phyloP scores from a whole-genome alignment of 2,888 invertebrate genomes.

The Dryococelus australis region DNA sequence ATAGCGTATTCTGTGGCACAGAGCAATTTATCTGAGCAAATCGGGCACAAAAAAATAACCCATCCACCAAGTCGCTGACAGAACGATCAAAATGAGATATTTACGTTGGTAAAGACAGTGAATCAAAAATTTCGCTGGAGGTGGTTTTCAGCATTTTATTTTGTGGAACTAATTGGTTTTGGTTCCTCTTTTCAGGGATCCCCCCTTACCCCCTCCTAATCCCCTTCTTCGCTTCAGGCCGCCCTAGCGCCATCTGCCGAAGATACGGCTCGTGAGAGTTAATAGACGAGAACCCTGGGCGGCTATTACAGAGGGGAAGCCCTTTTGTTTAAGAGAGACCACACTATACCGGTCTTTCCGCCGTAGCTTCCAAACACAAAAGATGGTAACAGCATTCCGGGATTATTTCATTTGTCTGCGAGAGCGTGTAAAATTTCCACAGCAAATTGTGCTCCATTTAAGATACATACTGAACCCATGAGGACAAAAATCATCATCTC shows the following conservation, averaged over 20 bases:
- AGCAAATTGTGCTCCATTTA: not conserved
- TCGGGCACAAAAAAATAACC: not conserved
- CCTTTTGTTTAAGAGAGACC: no score
- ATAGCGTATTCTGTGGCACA: no score
- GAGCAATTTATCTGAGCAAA: conserved; percentile 4
- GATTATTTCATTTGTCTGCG: not conserved
- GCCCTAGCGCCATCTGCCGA: not conserved
- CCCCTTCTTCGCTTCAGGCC: not conserved
- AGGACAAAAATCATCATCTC: no score
- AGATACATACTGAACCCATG: no score
- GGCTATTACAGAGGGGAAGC: no score
- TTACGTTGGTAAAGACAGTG: conserved; percentile 17
- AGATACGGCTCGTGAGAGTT: not conserved
- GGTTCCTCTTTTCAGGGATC: not conserved
- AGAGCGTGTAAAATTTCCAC: not conserved
- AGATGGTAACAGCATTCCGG: not conserved
- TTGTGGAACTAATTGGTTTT: conserved; percentile 28
- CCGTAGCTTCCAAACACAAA: not conserved
- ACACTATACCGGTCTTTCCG: no score
- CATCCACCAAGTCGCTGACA: not conserved
- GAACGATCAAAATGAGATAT: not conserved
- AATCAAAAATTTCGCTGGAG: conserved; percentile 26
- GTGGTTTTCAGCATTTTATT: conserved; percentile 22
- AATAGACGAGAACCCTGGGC: not conserved
- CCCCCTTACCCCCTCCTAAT: not conserved